A percentile compares a stretch with the other conserved stretches of the same genome.
These are phyloP conservation scores for Anas georgica DNA, from an alignment of 2,797 vertebrate species.

Conservation along the genomic window DNA sequence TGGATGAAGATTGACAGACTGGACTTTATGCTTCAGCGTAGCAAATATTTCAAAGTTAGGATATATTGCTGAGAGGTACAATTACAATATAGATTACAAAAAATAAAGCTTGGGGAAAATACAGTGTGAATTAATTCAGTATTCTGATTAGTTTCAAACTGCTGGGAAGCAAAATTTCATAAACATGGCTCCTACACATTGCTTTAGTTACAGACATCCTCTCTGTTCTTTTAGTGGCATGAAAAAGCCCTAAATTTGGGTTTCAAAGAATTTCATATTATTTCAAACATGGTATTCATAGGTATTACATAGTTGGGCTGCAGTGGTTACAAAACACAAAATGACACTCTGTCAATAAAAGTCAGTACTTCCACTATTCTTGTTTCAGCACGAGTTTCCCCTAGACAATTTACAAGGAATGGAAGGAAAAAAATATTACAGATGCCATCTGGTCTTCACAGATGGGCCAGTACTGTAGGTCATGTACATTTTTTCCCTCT, in stretches of 20 bases:
- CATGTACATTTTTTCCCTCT: background rate
- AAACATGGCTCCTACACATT: background rate
- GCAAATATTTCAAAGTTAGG: background rate
- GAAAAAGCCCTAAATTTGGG: background rate
- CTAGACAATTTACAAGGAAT: conserved; percentile 45
- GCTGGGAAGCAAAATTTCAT: background rate
- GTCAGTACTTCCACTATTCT: conserved; percentile 30
- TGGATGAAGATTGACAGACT: background rate
- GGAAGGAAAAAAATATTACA: conserved; percentile 35
- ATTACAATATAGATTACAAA: background rate
- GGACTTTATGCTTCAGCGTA: background rate
- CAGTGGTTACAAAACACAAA: background rate
- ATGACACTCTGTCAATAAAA: conserved; percentile 18
- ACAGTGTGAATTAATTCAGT: background rate
- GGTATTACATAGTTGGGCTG: background rate
- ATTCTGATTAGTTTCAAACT: background rate
- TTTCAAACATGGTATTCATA: background rate
- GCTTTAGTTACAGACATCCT: background rate
- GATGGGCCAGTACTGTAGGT: conserved; percentile 44
- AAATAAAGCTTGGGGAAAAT: background rate
- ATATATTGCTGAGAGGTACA: background rate
- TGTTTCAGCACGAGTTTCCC: conserved; percentile 21
- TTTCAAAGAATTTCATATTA: background rate
- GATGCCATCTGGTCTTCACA: conserved; percentile 50
- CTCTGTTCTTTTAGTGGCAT: background rate